phyloP scores from a whole-genome alignment of 1,140 invertebrate genomes.

The Zaprionus capensis region DNA sequence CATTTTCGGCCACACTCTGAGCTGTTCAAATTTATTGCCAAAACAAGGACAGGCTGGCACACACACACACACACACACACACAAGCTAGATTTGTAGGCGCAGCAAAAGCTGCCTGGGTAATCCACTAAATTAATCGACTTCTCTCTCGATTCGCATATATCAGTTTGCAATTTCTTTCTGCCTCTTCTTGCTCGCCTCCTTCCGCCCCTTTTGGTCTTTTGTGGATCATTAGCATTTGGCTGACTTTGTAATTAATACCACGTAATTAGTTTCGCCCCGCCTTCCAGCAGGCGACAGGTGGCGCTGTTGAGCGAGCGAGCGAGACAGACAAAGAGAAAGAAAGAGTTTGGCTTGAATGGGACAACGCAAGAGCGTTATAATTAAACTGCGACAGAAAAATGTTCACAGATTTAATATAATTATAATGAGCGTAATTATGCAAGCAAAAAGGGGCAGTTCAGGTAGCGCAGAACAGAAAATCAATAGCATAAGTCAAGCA shows the following conservation, averaged over 20 bases:
- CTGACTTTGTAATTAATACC: conserved; percentile 70
- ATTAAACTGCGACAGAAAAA: conserved; percentile 69
- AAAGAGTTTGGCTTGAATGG: background rate
- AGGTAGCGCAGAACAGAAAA: conserved; percentile 23
- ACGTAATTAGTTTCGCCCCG: conserved; percentile 66
- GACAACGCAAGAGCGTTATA: conserved; percentile 39
- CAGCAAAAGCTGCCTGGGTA: background rate
- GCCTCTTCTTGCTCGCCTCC: background rate
- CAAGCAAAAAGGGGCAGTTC: conserved; percentile 19
- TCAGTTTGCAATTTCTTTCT: conserved; percentile 6
- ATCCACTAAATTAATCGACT: conserved; percentile 35
- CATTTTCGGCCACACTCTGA: conserved; percentile 45
- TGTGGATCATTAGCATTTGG: conserved; percentile 42
- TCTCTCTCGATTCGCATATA: conserved; percentile 1
- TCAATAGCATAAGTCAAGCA: conserved; percentile 57
- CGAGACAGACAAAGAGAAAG: background rate
- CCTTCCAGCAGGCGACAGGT: conserved; percentile 48
- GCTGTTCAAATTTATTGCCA: conserved; percentile 67
- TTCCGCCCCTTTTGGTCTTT: conserved; percentile 17
- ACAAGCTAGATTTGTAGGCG: conserved; percentile 8
- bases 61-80: background rate
- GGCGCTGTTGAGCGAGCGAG: conserved; percentile 40
- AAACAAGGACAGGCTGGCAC: conserved; percentile 26
- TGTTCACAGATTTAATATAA: conserved; percentile 66
- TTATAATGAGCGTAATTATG: conserved; percentile 75